Evolutionary conservation across 2,113 vertebrate genomes (phyloP), one percentile per base, ranked within the genome.

Genomic region (Typhlomys cinereus): DNA sequence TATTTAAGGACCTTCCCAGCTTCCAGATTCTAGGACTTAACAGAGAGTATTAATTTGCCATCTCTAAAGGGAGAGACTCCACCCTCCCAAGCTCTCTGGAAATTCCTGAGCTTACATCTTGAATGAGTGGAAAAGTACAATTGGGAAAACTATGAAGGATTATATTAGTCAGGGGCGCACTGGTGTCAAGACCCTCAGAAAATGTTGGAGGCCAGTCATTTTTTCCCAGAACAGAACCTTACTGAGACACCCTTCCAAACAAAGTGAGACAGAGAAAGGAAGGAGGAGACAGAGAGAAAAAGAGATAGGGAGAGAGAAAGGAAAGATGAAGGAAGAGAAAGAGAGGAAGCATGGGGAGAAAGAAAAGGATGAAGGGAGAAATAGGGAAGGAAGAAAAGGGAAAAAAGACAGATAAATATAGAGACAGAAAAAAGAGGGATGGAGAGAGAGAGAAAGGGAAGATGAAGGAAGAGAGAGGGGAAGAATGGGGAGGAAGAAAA

Each of bases 71-170:
- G 80, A 84, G 44, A 52, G 57, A 88, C 34, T 61, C 94, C 50
- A 57, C 67, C 69, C 57, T 85, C 59, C 70, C 5, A 12, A 7
- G 31, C 21, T 86, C 44, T 66, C 41, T 57, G 74, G 69, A 73
- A 79, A 92, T 78, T 62, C 64, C 14, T 54, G 52, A 75, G 50
- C 44, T 78, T 94, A 46, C 0, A 4, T 88, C 79, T 93, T 92
- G 61, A 11, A 41, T 70, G 94, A 90, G 70, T 84, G 89, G 91
- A 93, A 96, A 97, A 95, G 83, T 93, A 94, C 83, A 83, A 86
- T 83, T 62, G 57, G 70, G 70, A n/a, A n/a, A n/a, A 82, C 82
- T 14, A 48, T 71, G 80, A 95, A 93, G 79, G 61, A 91, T 92
- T 89, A 96, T 92, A 70, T 29, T 29, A 2, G n/a, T 62, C 3